These are phyloP conservation scores for Pitangus sulphuratus DNA, from an alignment of 2,797 vertebrate species.

Conservation along the genomic window DNA sequence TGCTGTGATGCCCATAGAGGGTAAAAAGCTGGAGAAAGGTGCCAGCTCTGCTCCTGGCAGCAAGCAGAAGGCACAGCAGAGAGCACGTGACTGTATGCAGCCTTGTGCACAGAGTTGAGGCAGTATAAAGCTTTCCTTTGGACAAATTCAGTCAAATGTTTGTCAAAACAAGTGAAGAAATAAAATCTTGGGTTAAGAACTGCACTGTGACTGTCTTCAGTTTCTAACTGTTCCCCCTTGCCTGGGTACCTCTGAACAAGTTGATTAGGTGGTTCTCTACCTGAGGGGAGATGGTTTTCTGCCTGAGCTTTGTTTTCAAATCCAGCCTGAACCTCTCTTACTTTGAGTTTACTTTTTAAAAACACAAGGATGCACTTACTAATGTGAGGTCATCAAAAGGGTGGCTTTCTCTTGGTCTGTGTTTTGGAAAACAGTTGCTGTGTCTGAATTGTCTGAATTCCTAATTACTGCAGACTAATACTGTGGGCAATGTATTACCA, in stretches of 20 bases:
- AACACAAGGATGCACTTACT: neutral
- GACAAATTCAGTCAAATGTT: neutral
- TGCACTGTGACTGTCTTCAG: neutral
- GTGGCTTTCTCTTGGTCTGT: neutral
- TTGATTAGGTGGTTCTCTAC: neutral
- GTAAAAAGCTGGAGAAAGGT: neutral
- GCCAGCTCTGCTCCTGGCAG: neutral
- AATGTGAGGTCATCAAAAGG: neutral
- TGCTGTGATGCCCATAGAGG: neutral
- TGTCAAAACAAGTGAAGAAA: neutral
- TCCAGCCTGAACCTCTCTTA: neutral
- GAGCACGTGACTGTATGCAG: neutral
- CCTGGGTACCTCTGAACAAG: neutral
- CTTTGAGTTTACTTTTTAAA: neutral
- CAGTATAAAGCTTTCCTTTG: neutral
- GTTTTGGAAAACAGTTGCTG: neutral
- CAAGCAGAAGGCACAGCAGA: neutral
- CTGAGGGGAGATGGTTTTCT: neutral
- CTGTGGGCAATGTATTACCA: neutral
- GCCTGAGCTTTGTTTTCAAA: neutral
- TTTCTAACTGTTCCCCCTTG: neutral
- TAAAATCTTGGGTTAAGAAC: neutral
- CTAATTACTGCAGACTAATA: neutral
- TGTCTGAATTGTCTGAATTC: neutral
- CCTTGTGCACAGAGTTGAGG: neutral